These are phyloP conservation scores for Rhabdomys dilectus DNA, from an alignment of 2,113 vertebrate species.

Conservation along the genomic window DNA sequence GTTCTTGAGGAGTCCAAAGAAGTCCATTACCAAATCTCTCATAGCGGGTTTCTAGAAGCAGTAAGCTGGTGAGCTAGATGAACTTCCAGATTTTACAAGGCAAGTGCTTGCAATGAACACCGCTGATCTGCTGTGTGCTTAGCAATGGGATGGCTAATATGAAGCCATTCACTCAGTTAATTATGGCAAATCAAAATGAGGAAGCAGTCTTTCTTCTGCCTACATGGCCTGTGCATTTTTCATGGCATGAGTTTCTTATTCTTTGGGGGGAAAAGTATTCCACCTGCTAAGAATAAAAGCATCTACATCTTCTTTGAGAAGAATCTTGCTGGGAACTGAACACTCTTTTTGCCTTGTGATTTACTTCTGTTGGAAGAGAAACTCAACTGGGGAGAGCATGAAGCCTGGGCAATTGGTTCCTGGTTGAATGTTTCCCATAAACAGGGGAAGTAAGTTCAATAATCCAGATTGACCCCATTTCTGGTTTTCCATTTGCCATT, in stretches of 20 bases:
- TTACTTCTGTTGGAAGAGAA: neutral
- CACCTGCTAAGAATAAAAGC: slow-evolving; percentile 13
- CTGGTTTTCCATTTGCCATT: neutral
- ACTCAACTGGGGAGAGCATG: neutral
- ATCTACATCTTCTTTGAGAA: neutral
- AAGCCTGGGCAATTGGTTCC: neutral
- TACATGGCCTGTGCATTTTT: neutral
- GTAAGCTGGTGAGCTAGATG: neutral
- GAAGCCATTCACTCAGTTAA: neutral
- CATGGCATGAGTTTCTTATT: neutral
- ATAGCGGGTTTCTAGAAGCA: neutral
- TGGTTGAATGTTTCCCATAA: neutral
- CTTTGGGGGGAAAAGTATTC: slow-evolving; percentile 16
- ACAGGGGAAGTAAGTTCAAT: neutral
- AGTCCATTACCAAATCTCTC: neutral
- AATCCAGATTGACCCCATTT: slow-evolving; percentile 42
- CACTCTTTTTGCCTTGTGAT: slow-evolving; percentile 30
- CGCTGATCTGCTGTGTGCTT: neutral
- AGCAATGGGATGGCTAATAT: neutral
- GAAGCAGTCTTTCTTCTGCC: neutral
- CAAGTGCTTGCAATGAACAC: neutral
- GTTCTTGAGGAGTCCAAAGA: slow-evolving; percentile 7
- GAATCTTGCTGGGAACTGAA: neutral
- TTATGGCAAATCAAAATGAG: neutral
- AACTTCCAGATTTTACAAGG: neutral